These are phyloP conservation scores for Synergus umbraculus DNA, from an alignment of 2,888 invertebrate species.

Conservation along the genomic window DNA sequence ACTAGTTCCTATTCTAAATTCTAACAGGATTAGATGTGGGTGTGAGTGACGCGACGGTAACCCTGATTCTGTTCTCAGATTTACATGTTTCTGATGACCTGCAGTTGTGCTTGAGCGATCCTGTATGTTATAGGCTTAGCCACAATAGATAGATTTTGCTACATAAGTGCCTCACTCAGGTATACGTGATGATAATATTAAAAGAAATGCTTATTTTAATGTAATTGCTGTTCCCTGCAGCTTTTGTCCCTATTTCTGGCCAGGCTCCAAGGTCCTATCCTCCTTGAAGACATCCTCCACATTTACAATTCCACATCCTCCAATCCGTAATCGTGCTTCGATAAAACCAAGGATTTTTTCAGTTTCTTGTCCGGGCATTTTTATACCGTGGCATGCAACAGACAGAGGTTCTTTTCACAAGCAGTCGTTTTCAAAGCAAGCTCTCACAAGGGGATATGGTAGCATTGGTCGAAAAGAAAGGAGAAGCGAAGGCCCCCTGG, in stretches of 20 bases:
- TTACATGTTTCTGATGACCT: no score
- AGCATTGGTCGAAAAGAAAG: slow-evolving; percentile 38
- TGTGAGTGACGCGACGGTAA: slow-evolving; percentile 1
- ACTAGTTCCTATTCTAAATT: slow-evolving; percentile 1
- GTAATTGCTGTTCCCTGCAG: not conserved
- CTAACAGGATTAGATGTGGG: slow-evolving; percentile 1
- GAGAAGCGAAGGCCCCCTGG: slow-evolving; percentile 40
- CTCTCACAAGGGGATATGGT: slow-evolving; percentile 21
- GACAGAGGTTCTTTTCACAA: slow-evolving; percentile 31
- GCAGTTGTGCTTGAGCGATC: no score
- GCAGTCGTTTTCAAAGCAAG: slow-evolving; percentile 30
- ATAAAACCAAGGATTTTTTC: slow-evolving; percentile 39
- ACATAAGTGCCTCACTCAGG: not conserved
- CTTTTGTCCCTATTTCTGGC: slow-evolving; percentile 32
- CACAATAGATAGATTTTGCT: not conserved
- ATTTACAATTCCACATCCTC: slow-evolving; percentile 23
- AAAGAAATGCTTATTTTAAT: not conserved
- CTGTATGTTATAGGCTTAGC: not conserved
- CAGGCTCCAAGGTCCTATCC: slow-evolving; percentile 16
- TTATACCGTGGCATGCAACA: slow-evolving; percentile 36
- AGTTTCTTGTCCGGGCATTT: slow-evolving; percentile 28
- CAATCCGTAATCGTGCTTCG: slow-evolving; percentile 27
- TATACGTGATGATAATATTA: not conserved
- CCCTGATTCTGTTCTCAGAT: not conserved
- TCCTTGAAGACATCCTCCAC: slow-evolving; percentile 28